Evolutionary conservation across 2,888 invertebrate genomes (phyloP), one percentile per base, ranked within the genome.

Genomic region (Idaea biselata): DNA sequence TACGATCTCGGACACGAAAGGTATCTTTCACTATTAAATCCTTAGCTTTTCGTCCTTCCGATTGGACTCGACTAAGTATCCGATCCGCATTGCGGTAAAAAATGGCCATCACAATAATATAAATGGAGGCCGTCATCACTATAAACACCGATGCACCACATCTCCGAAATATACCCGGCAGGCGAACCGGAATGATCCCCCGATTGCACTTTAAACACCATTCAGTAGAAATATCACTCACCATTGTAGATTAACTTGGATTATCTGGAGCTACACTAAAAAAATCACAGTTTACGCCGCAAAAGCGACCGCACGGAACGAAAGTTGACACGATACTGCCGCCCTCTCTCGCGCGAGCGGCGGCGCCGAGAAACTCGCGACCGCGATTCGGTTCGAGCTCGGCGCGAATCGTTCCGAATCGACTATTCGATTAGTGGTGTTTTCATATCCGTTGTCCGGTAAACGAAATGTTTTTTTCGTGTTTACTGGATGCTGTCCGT

Each of bases 201-300:
- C 63, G 80, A 85, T 85, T 82, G 80, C 89, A 89, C 88, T 88
- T 79, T 76, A 73, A 75, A 76, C 83, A 87, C 87, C 80, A 79
- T 87, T 83, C 79, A 81, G 76, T 80, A 83, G 78, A 89, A 92
- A 88, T 84, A 88, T 82, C 93, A 93, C 93, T 93, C 93, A 93
- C 93, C 93, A 93, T 93, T 82, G 91, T 91, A 88, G 93, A 93
- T 93, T 93, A 93, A 92, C 89, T 91, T 91, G 93, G 93, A 93
- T 93, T 92, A 91, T 88, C 92, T 88, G 91, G 90, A 90, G 92
- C 93, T 93, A 93, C 93, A 93, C 93, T 93, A 93, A 93, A 91
- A 44, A 86, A 91, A 91, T 93, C 93, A 91, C 92, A 91, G 91
- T 88, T 89, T 88, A 88, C 87, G 92, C 89, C 93, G 91, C 91